phyloP scores from a whole-genome alignment of 1,140 invertebrate genomes.

The Pseudobourletiella spinata region DNA sequence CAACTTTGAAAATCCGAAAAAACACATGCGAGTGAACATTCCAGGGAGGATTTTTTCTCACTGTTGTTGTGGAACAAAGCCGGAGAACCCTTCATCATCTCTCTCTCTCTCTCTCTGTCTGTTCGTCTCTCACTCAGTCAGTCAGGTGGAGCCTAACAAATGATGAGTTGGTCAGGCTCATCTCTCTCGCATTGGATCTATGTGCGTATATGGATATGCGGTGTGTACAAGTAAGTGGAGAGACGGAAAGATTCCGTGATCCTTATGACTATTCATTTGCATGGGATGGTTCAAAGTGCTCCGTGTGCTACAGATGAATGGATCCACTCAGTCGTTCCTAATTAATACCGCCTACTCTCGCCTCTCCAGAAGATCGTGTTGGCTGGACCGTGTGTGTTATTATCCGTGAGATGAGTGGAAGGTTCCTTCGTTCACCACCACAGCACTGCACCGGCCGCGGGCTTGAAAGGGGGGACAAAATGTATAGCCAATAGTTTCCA shows the following conservation, averaged over 20 bases:
- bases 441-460: no score
- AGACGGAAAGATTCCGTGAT: no score
- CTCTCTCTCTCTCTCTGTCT: neutral
- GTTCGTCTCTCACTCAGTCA: neutral
- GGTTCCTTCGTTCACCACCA: no score
- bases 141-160: neutral
- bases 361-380: neutral
- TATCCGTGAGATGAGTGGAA: no score
- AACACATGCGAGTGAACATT: neutral
- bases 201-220: neutral
- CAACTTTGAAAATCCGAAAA: neutral
- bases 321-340: neutral
- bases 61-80: neutral
- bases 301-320: neutral
- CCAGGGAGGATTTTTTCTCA: neutral
- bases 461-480: no score
- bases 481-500: no score
- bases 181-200: neutral
- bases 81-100: neutral
- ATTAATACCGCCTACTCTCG: constrained; percentile 8
- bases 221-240: no score
- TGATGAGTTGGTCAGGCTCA: neutral
- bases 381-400: no score
- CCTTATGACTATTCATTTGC: constrained; percentile 7
- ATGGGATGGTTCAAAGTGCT: neutral